phyloP scores from a whole-genome alignment of 2,113 vertebrate species.

The Numida meleagris region DNA sequence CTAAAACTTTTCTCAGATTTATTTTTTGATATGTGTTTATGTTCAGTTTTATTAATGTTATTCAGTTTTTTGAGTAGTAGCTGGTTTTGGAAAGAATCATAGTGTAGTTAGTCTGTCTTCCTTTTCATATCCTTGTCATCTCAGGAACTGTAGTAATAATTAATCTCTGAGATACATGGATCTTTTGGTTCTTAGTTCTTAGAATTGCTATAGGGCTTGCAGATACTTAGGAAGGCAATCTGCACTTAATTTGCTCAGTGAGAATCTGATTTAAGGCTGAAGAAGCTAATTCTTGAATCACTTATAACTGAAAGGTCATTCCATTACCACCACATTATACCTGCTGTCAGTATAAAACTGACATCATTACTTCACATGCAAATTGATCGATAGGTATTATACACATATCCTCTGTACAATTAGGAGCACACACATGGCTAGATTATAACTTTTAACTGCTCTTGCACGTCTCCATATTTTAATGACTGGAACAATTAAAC shows the following conservation, averaged over 20 bases:
- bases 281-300: slow-evolving; percentile 49
- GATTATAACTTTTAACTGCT: not conserved
- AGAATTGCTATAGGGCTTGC: not conserved
- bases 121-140: not conserved
- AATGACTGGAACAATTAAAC: not conserved
- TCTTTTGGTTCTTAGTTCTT: not conserved
- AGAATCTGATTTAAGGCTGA: slow-evolving; percentile 17
- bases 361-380: slow-evolving; percentile 16
- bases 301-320: slow-evolving; percentile 42
- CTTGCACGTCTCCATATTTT: not conserved
- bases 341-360: slow-evolving; percentile 31
- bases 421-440: not conserved
- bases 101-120: not conserved
- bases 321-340: not conserved
- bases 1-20: not conserved
- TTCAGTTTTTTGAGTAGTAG: not conserved
- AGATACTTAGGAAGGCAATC: not conserved
- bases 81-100: fast-evolving
- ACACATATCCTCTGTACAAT: not conserved
- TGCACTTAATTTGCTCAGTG: not conserved
- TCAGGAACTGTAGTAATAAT: not conserved
- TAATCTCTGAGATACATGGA: not conserved
- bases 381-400: not conserved
- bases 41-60: not conserved
- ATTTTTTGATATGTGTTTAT: not conserved